phyloP scores from a whole-genome alignment of 1,140 invertebrate genomes.

The Phymastichus coffea region DNA sequence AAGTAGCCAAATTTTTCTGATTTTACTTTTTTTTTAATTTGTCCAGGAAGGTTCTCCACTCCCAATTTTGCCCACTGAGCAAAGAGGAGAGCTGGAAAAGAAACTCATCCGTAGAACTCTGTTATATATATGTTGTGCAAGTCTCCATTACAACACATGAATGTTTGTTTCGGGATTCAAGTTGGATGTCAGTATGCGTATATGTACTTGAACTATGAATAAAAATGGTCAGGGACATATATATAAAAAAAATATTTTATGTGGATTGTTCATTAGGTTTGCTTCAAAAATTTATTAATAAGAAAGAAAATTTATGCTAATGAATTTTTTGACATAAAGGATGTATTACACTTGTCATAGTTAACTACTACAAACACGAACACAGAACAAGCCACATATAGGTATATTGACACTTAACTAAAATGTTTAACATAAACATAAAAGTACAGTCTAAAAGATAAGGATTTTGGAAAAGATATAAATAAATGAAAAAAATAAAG shows the following conservation, averaged over 20 bases:
- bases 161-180: slow-evolving; percentile 36
- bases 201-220: slow-evolving; percentile 46
- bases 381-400: slow-evolving; percentile 49
- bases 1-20: slow-evolving; percentile 38
- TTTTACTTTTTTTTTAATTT: slow-evolving; percentile 34
- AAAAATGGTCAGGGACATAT: slow-evolving; percentile 51
- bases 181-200: slow-evolving; percentile 45
- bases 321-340: too few relatives aligned
- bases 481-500: slow-evolving; percentile 17
- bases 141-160: slow-evolving; percentile 22
- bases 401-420: slow-evolving; percentile 39
- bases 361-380: slow-evolving; percentile 35
- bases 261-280: slow-evolving; percentile 23
- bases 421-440: slow-evolving; percentile 38
- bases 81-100: slow-evolving; percentile 85
- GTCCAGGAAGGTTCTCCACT: slow-evolving; percentile 57
- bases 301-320: slow-evolving; percentile 16
- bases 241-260: slow-evolving; percentile 30
- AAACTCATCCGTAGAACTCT: slow-evolving; percentile 56
- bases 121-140: slow-evolving; percentile 20
- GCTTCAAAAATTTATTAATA: background rate
- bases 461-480: background rate
- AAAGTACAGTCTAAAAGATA: background rate
- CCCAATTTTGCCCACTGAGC: slow-evolving; percentile 72
- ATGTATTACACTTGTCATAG: too few relatives aligned